Percentiles rank a stretch among this genome's conserved stretches.
Evolutionary conservation across 2,888 invertebrate species (phyloP).

Genomic region (Axea sp.): DNA sequence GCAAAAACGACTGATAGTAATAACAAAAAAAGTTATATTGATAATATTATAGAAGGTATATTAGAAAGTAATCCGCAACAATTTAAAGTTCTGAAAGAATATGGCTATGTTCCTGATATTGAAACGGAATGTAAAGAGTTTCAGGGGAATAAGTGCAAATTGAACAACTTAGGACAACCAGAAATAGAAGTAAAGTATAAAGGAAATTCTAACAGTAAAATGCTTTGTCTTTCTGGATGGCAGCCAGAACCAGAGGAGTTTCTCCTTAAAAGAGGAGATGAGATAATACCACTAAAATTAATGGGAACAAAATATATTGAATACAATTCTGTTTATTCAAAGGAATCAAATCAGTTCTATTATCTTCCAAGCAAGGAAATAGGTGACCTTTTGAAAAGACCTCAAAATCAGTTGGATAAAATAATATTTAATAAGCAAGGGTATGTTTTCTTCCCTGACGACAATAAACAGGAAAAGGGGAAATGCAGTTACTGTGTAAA

Average conservation of each 20-base stretch:
- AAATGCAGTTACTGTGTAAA: constrained; percentile 27
- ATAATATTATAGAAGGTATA: constrained; percentile 26
- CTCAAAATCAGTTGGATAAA: constrained; percentile 24
- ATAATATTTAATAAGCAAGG: constrained; percentile 33
- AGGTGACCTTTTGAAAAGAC: constrained; percentile 23
- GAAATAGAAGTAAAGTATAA: constrained; percentile 27
- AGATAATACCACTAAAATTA: constrained; percentile 28
- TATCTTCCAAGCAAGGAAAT: constrained; percentile 36
- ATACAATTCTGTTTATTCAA: constrained; percentile 30
- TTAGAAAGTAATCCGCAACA: constrained; percentile 15
- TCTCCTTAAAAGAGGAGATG: constrained; percentile 25
- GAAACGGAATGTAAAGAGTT: background rate
- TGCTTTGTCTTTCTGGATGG: constrained; percentile 36
- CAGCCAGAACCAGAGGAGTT: constrained; percentile 36
- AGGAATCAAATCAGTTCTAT: constrained; percentile 36
- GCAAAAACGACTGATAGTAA: constrained; percentile 19
- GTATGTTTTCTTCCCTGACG: constrained; percentile 29
- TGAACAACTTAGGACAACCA: constrained; percentile 11
- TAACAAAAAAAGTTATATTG: constrained; percentile 23
- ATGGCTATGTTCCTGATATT: constrained; percentile 21
- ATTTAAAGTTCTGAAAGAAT: constrained; percentile 19
- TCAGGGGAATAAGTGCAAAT: background rate
- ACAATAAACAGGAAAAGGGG: constrained; percentile 22
- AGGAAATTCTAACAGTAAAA: constrained; percentile 33
- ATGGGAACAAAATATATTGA: constrained; percentile 30